Conservation (phyloP, 1,140 invertebrate genomes). For the Drosophila seguyi region DNA sequence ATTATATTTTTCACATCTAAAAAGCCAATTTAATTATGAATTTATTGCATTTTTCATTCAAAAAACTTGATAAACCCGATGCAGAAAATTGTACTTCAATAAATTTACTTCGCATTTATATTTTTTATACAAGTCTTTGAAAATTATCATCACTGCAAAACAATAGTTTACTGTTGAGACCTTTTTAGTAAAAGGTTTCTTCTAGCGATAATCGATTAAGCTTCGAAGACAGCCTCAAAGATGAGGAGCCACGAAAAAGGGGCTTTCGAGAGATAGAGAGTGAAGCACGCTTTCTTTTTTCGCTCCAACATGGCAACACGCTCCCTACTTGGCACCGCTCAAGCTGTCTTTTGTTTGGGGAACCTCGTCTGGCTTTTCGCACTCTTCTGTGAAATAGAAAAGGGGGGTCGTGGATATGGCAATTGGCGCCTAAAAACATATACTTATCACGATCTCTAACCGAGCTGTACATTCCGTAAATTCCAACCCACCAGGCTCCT, state of each 20-base stretch:
- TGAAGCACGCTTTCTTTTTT: constrained; percentile 30
- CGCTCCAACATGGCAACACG: constrained; percentile 48
- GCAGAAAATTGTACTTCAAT: too few species aligned
- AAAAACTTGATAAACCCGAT: too few species aligned
- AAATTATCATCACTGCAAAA: background rate
- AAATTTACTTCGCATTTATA: too few species aligned
- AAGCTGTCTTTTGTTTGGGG: constrained; percentile 46
- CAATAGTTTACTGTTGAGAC: background rate
- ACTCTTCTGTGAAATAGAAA: constrained; percentile 38
- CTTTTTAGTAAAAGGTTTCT: constrained; percentile 7
- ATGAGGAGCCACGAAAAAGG: constrained; percentile 14
- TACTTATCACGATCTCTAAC: constrained; percentile 28
- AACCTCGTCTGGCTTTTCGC: constrained; percentile 48
- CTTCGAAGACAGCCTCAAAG: background rate
- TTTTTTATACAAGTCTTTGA: background rate
- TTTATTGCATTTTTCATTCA: background rate
- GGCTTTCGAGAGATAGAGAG: constrained; percentile 11
- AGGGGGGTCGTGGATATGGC: background rate
- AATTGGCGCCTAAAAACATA: constrained; percentile 9
- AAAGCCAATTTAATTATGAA: background rate
- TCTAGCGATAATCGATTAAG: constrained; percentile 11
- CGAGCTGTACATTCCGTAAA: constrained; percentile 18
- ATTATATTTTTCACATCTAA: background rate
- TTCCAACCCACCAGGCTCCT: constrained; percentile 22
- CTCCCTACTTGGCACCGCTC: constrained; percentile 33